Conservation (phyloP, 2,797 vertebrate genomes). For the Dendrocincla fuliginosa region DNA sequence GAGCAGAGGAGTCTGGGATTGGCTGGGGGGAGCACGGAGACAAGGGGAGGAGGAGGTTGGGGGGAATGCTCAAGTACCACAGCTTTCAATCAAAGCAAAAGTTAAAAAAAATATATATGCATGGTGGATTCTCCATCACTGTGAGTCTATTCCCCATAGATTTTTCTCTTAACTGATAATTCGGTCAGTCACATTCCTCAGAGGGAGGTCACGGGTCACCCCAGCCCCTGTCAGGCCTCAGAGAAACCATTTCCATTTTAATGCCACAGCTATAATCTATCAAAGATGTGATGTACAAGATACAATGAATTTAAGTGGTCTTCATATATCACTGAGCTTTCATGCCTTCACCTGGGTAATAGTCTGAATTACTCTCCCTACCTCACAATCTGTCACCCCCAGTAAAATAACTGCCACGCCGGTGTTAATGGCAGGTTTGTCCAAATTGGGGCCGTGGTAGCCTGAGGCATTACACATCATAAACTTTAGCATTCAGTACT, state of each 20-base stretch:
- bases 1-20: conserved; percentile 7
- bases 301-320: conserved; percentile 90
- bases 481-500: conserved; percentile 77
- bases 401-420: conserved; percentile 82
- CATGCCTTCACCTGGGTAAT: conserved; percentile 90
- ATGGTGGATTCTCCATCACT: conserved; percentile 75
- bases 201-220: conserved; percentile 86
- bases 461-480: conserved; percentile 78
- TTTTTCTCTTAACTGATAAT: conserved; percentile 89
- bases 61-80: neutral
- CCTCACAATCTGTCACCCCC: conserved; percentile 88
- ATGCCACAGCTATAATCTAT: conserved; percentile 97
- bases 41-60: neutral
- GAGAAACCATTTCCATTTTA: conserved; percentile 98
- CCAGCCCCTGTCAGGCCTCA: conserved; percentile 86
- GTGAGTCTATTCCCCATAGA: conserved; percentile 84
- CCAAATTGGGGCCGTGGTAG: conserved; percentile 77
- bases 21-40: neutral
- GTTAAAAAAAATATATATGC: conserved; percentile 76
- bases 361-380: conserved; percentile 88
- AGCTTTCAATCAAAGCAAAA: conserved; percentile 75
- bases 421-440: conserved; percentile 83
- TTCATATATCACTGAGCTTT: conserved; percentile 89
- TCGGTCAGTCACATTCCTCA: conserved; percentile 88
- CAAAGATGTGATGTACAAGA: conserved; percentile 93